Evolutionary conservation across 2,888 invertebrate genomes (phyloP).

Genomic region (Pachydiplax longipennis): DNA sequence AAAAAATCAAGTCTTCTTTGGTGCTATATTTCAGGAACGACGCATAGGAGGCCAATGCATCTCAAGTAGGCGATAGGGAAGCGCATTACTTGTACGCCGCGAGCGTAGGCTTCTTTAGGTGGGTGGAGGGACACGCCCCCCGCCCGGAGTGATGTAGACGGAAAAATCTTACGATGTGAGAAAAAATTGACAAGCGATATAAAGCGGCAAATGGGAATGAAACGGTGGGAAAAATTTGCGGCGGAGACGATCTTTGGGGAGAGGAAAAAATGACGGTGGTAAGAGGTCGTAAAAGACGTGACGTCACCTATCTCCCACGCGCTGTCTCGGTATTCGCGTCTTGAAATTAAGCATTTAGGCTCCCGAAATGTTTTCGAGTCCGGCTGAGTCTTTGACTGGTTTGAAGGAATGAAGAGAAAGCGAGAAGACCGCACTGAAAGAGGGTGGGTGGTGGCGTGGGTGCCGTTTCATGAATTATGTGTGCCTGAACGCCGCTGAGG

Average conservation of each 20-base stretch:
- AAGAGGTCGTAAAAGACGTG: not conserved
- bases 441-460: not conserved
- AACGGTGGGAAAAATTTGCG: not conserved
- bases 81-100: too few relatives aligned
- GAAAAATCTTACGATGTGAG: not conserved
- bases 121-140: not conserved
- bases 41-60: conserved; percentile 37
- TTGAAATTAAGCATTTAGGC: not conserved
- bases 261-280: not conserved
- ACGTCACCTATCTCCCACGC: not conserved
- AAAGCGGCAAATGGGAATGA: not conserved
- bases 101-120: not conserved
- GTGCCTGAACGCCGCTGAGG: not conserved
- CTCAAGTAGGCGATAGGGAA: conserved; percentile 24
- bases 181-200: not conserved
- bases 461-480: not conserved
- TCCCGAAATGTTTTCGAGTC: not conserved
- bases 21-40: conserved; percentile 28
- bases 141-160: not conserved
- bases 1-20: not conserved
- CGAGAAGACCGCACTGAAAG: not conserved
- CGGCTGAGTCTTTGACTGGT: not conserved
- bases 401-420: not conserved
- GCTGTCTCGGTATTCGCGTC: not conserved
- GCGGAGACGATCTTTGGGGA: not conserved